These are phyloP conservation scores for Machimus rusticus DNA, from an alignment of 2,888 invertebrate species.

Conservation along the genomic window DNA sequence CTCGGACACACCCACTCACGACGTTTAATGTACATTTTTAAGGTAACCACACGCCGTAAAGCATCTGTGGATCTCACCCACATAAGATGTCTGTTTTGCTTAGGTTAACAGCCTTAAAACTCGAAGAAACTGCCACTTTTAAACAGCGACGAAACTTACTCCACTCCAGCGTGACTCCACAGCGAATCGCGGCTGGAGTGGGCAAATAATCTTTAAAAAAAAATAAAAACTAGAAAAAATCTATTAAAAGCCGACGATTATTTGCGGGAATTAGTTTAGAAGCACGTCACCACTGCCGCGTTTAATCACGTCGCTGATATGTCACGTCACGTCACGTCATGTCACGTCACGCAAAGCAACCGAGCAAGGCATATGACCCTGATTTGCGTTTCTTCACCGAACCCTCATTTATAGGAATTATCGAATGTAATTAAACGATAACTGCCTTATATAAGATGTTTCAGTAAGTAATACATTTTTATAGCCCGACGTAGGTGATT, in stretches of 20 bases:
- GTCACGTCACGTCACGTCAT: not conserved
- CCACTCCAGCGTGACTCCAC: not conserved
- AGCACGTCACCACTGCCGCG: not conserved
- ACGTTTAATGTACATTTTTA: not conserved
- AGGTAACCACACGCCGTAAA: not conserved
- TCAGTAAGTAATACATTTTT: slow-evolving; percentile 8
- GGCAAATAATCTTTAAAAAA: not conserved
- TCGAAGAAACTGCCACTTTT: not conserved
- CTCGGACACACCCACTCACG: not conserved
- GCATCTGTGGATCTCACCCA: not conserved
- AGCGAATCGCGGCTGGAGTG: not conserved
- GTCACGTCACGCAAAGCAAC: not conserved
- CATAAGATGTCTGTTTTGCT: not conserved
- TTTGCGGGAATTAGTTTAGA: not conserved
- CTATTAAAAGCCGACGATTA: not conserved
- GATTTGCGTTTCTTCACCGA: not conserved
- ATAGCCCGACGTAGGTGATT: not conserved
- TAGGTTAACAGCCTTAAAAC: not conserved
- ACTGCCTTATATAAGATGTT: slow-evolving; percentile 31
- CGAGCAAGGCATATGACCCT: not conserved
- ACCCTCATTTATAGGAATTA: not conserved
- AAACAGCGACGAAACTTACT: not conserved
- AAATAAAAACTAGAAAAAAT: not conserved
- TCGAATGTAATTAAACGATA: slow-evolving; percentile 11
- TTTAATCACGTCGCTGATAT: not conserved